These are phyloP conservation scores for Hermaeophaga mercurialis DNA, from an alignment of 2,888 invertebrate genomes.

Conservation along the genomic window DNA sequence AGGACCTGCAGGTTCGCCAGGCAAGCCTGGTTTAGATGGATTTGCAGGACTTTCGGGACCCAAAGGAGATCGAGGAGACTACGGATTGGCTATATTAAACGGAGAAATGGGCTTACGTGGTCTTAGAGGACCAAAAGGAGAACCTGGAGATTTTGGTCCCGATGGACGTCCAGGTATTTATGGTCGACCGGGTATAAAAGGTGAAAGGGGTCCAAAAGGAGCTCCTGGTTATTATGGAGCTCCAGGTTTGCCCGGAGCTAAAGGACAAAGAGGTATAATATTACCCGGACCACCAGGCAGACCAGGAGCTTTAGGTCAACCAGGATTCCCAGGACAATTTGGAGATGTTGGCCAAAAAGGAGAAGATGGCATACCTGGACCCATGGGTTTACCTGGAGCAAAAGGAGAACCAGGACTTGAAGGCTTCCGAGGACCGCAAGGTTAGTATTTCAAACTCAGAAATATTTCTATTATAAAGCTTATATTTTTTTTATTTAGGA, in stretches of 20 bases:
- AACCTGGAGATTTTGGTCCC: slow-evolving; percentile 54
- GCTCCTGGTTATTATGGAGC: slow-evolving; percentile 52
- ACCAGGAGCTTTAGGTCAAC: slow-evolving; percentile 45
- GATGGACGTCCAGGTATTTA: slow-evolving; percentile 52
- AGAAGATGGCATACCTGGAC: slow-evolving; percentile 49
- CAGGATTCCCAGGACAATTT: slow-evolving; percentile 47
- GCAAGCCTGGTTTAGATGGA: slow-evolving; percentile 47
- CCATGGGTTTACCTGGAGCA: slow-evolving; percentile 47
- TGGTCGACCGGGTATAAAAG: slow-evolving; percentile 52
- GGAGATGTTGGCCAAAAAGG: slow-evolving; percentile 55
- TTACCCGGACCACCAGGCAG: slow-evolving; percentile 52
- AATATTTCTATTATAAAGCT: too few relatives aligned
- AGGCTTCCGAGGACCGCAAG: slow-evolving; percentile 46
- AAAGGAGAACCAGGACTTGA: slow-evolving; percentile 50
- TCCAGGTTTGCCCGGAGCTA: slow-evolving; percentile 50
- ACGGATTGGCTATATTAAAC: slow-evolving; percentile 61
- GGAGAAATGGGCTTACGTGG: slow-evolving; percentile 58
- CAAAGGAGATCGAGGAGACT: slow-evolving; percentile 63
- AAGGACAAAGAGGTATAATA: slow-evolving; percentile 51
- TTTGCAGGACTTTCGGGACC: slow-evolving; percentile 53
- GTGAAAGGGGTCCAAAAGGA: slow-evolving; percentile 51
- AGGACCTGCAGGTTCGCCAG: slow-evolving; percentile 59
- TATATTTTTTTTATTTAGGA: slow-evolving; percentile 39
- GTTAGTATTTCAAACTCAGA: too few relatives aligned
- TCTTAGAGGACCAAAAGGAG: slow-evolving; percentile 54